A percentile compares a stretch with the other conserved stretches of the same genome.
Evolutionary conservation across 2,113 vertebrate genomes (phyloP).

Genomic region (Gambusia affinis): DNA sequence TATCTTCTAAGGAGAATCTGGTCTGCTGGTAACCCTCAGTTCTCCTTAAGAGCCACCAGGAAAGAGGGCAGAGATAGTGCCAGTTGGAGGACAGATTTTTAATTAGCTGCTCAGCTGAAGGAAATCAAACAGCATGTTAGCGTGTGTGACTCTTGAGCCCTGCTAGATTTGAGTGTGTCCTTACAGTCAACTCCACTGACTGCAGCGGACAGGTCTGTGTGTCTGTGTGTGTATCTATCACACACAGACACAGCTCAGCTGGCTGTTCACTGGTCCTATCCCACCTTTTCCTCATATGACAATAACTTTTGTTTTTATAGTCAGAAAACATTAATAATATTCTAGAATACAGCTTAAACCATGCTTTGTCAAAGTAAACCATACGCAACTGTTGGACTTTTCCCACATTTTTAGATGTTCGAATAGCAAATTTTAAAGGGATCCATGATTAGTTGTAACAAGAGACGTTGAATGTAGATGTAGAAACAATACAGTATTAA

Average conservation of each 20-base stretch:
- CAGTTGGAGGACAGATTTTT: neutral
- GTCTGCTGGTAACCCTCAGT: neutral
- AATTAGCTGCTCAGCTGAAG: constrained; percentile 1
- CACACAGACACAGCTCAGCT: neutral
- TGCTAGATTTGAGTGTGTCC: neutral
- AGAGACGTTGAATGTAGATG: no score
- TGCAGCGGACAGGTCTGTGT: neutral
- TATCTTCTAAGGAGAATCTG: neutral
- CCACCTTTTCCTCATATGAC: neutral
- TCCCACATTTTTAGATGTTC: no score
- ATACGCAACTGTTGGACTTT: no score
- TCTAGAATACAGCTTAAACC: no score
- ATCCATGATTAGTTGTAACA: no score
- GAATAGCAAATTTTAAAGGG: no score
- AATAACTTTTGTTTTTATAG: neutral
- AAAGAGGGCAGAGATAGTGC: neutral
- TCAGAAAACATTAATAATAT: no score
- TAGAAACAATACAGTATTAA: no score
- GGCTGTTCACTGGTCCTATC: neutral
- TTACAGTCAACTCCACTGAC: neutral
- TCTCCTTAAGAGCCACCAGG: neutral
- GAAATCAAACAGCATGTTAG: constrained; percentile 7
- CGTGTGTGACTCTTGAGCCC: neutral
- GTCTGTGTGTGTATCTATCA: neutral
- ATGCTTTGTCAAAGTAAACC: no score